Conservation (phyloP, 2,797 vertebrate species). For the Urophycis tenuis region DNA sequence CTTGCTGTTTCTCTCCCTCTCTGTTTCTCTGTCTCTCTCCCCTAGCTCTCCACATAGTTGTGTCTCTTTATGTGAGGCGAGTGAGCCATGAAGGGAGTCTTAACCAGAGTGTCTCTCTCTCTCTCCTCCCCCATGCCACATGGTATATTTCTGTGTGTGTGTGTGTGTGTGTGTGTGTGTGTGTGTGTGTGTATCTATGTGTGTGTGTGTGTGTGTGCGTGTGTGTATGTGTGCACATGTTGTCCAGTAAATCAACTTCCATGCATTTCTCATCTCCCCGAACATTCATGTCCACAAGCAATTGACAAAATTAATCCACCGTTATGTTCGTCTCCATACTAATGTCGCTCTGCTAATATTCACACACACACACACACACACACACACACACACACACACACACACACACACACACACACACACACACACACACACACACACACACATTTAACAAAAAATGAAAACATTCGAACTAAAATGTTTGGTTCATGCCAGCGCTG, state of each 20-base stretch:
- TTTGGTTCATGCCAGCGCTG: background rate
- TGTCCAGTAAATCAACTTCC: slow-evolving; percentile 32
- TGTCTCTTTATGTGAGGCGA: slow-evolving; percentile 41
- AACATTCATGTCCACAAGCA: background rate
- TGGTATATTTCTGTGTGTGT: slow-evolving; percentile 19
- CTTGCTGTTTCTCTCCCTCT: slow-evolving; percentile 20
- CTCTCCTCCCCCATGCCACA: slow-evolving; percentile 34
- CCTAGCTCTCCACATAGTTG: slow-evolving; percentile 16
- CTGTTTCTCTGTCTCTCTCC: slow-evolving; percentile 24
- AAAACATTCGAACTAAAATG: background rate
- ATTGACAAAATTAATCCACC: background rate
- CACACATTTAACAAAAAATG: background rate
- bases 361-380: background rate
- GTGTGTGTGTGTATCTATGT: slow-evolving; percentile 10
- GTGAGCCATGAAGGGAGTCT: slow-evolving; percentile 44
- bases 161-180: slow-evolving; percentile 12
- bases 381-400: background rate
- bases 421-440: background rate
- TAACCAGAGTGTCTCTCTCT: slow-evolving; percentile 33
- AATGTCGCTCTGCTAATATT: background rate
- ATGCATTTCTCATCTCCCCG: slow-evolving; percentile 10
- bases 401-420: slow-evolving; percentile 2
- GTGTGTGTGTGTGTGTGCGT: slow-evolving; percentile 14
- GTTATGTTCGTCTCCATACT: background rate
- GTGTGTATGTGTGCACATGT: slow-evolving; percentile 9